Percentiles rank a stretch among this genome's conserved stretches.
Evolutionary conservation across 2,888 invertebrate genomes (phyloP).

Genomic region (Strigamia crassipes): DNA sequence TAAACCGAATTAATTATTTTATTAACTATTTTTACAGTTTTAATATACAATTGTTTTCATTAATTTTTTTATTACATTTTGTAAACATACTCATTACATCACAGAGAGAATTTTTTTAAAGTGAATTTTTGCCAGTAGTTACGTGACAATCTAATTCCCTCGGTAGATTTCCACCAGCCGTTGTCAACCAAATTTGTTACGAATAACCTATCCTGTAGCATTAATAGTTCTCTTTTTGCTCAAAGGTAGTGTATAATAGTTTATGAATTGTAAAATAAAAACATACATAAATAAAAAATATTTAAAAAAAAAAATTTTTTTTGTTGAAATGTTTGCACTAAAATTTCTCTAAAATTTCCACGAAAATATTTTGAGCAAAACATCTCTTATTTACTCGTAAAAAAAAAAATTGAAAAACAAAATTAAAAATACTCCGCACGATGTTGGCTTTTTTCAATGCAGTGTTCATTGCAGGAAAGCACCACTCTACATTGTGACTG

Average conservation of each 20-base stretch:
- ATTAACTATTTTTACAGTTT: slow-evolving; percentile 4
- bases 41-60: not conserved
- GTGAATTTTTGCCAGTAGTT: slow-evolving; percentile 9
- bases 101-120: not conserved
- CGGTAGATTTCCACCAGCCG: not conserved
- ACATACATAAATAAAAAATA: not conserved
- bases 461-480: not conserved
- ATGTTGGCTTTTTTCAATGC: not conserved
- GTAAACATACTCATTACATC: not conserved
- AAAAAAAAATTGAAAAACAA: not conserved
- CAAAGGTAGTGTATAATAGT: slow-evolving; percentile 12
- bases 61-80: slow-evolving; percentile 5
- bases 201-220: not conserved
- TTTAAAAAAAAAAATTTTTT: not conserved
- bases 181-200: slow-evolving; percentile 10
- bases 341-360: no score
- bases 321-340: no score
- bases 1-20: not conserved
- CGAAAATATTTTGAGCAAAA: no score
- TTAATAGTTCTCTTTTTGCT: slow-evolving; percentile 14
- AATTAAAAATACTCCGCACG: not conserved
- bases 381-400: not conserved
- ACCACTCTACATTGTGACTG: not conserved
- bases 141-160: slow-evolving; percentile 3
- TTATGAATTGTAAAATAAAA: slow-evolving; percentile 5